phyloP scores from a whole-genome alignment of 2,797 vertebrate genomes.

The Sebastes hubbsi region DNA sequence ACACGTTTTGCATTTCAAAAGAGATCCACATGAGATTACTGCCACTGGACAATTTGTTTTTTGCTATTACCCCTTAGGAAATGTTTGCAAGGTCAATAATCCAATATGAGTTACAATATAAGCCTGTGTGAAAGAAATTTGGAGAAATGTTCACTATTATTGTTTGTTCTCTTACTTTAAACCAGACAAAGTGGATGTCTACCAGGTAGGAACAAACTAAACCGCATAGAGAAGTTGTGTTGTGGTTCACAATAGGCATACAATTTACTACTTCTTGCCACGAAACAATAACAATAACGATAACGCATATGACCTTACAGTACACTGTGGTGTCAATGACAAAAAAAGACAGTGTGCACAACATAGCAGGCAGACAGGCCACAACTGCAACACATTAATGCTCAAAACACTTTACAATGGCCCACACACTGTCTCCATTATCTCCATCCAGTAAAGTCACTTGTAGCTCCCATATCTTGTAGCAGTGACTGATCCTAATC shows the following conservation, averaged over 20 bases:
- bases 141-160: neutral
- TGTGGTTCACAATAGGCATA: neutral
- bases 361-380: neutral
- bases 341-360: neutral
- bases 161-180: neutral
- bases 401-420: neutral
- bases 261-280: neutral
- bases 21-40: neutral
- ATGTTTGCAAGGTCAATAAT: neutral
- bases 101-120: neutral
- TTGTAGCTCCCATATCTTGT: neutral
- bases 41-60: neutral
- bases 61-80: neutral
- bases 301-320: neutral
- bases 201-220: neutral
- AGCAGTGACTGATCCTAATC: neutral
- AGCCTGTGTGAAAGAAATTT: neutral
- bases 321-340: neutral
- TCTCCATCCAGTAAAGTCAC: neutral
- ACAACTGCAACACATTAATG: neutral
- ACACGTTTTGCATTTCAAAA: neutral
- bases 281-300: neutral
- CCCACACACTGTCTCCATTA: neutral
- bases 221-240: neutral
- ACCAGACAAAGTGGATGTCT: neutral